phyloP scores from a whole-genome alignment of 2,888 invertebrate species.

The Maniola hyperantus region DNA sequence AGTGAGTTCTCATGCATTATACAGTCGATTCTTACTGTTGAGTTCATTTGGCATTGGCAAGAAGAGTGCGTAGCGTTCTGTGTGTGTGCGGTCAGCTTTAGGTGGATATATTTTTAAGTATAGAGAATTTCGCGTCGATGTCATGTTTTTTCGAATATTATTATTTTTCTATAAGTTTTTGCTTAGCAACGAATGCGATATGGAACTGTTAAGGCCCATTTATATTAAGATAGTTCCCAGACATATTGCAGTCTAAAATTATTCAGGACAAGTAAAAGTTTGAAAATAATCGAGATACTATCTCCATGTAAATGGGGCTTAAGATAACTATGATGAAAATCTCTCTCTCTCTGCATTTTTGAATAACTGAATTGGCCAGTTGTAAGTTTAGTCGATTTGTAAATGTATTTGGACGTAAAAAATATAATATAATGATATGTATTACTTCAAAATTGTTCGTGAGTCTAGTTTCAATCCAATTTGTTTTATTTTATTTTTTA shows the following conservation, averaged over 20 bases:
- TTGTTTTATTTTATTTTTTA: not conserved
- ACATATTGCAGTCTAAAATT: not conserved
- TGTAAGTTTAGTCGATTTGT: slow-evolving; percentile 37
- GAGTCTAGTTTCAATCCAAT: slow-evolving; percentile 14
- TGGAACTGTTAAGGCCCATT: slow-evolving; percentile 20
- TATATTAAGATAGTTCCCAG: not conserved
- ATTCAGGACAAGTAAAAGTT: not conserved
- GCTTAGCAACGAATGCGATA: slow-evolving; percentile 77
- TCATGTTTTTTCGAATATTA: slow-evolving; percentile 62
- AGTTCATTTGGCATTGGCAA: not conserved
- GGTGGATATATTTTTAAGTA: slow-evolving; percentile 67
- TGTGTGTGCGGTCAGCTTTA: slow-evolving; percentile 33
- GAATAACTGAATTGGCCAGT: slow-evolving; percentile 43
- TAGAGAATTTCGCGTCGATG: slow-evolving; percentile 58
- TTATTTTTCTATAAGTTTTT: slow-evolving; percentile 72
- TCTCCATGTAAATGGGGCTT: slow-evolving; percentile 4
- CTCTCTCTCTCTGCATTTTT: slow-evolving; percentile 39
- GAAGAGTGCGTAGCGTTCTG: not conserved
- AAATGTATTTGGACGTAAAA: slow-evolving; percentile 54
- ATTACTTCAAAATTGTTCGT: slow-evolving; percentile 9
- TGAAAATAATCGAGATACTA: not conserved
- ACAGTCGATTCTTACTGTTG: no score
- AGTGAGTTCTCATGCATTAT: no score
- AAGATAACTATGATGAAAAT: not conserved
- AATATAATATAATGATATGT: slow-evolving; percentile 31